Conservation (phyloP, 2,888 invertebrate species). For the Omphaloscelis lunosa region DNA sequence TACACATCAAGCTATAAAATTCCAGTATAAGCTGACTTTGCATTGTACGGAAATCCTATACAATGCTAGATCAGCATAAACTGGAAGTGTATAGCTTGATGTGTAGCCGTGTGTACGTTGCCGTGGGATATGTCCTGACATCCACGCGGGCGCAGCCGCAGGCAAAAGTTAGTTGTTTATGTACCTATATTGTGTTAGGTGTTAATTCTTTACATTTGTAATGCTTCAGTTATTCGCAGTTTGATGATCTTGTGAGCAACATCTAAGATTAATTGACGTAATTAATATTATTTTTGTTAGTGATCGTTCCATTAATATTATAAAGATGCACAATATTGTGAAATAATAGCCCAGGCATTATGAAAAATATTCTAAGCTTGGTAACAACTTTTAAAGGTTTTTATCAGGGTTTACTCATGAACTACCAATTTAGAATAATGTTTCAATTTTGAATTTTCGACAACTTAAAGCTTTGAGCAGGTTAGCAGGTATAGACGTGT, state of each 20-base stretch:
- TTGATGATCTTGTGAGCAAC: neutral
- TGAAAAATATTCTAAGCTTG: neutral
- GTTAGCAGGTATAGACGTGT: neutral
- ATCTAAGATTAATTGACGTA: neutral
- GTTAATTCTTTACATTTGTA: neutral
- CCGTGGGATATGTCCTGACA: too few relatives aligned
- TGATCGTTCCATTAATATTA: neutral
- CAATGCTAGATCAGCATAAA: too few relatives aligned
- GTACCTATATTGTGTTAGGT: too few relatives aligned
- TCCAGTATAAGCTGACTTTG: too few relatives aligned
- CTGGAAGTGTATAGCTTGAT: too few relatives aligned
- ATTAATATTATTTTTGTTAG: neutral
- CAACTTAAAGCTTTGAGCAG: neutral
- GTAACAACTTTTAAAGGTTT: neutral
- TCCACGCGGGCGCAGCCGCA: too few relatives aligned
- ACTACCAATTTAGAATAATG: neutral
- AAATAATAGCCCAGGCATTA: neutral
- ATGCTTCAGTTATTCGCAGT: neutral
- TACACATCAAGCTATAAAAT: too few relatives aligned
- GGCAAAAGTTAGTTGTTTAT: too few relatives aligned
- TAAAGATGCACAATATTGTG: neutral
- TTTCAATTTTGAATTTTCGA: neutral
- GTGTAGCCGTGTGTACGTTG: too few relatives aligned
- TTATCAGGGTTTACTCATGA: neutral
- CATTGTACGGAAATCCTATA: too few relatives aligned